These are phyloP conservation scores for Protophormia terraenovae DNA, from an alignment of 2,888 invertebrate genomes.

Conservation along the genomic window DNA sequence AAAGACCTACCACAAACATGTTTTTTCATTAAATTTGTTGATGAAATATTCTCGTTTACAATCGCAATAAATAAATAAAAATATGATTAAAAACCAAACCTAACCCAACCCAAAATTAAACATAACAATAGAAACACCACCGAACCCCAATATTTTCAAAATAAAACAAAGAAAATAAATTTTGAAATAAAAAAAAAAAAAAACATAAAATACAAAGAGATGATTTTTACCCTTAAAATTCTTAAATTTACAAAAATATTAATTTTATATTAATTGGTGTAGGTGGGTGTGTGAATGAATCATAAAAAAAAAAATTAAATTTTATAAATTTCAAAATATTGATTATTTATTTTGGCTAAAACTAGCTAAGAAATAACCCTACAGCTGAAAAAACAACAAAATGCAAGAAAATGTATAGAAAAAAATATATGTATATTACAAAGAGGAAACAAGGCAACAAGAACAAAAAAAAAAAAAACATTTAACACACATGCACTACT, in stretches of 20 bases:
- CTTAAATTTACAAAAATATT: not conserved
- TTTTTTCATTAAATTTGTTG: not conserved
- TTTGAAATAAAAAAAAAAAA: no score
- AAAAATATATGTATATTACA: not conserved
- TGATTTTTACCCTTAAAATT: slow-evolving; percentile 28
- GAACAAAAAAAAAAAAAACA: not conserved
- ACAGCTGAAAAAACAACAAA: not conserved
- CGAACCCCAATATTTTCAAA: not conserved
- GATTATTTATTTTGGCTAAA: slow-evolving; percentile 19
- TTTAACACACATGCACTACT: no score
- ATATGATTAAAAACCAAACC: slow-evolving; percentile 49
- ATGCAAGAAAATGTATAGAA: not conserved
- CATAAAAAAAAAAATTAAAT: not conserved
- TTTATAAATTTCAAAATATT: slow-evolving; percentile 25
- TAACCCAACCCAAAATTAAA: slow-evolving; percentile 53
- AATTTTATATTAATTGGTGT: not conserved
- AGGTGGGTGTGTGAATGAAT: slow-evolving; percentile 1
- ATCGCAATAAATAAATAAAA: slow-evolving; percentile 32
- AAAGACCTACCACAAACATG: slow-evolving; percentile 34
- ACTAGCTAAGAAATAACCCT: not conserved
- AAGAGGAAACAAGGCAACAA: not conserved
- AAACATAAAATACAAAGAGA: not conserved
- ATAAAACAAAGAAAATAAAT: not conserved
- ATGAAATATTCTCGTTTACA: slow-evolving; percentile 6
- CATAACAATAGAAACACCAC: slow-evolving; percentile 3